Evolutionary conservation across 1,140 invertebrate genomes (phyloP), one percentile per base, ranked within the genome.

Genomic region (Lordiphosa stackelbergi): DNA sequence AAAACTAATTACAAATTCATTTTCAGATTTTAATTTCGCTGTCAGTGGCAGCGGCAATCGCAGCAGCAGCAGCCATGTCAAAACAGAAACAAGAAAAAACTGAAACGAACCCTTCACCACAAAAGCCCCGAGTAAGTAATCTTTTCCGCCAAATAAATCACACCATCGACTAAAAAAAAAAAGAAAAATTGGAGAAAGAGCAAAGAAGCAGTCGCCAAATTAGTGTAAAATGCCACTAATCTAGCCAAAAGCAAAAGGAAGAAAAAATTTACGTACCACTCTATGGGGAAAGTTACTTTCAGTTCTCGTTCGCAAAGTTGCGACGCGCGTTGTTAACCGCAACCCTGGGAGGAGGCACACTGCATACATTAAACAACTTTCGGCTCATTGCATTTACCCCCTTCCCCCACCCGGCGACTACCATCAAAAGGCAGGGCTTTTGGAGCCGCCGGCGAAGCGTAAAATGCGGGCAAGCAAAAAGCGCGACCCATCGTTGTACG

Each of bases 281-380:
- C 43, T 83, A 59, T 83, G 68, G 66, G 73, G 77, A 83, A 83
- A 84, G 77, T 83, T 73, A 84, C 72, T 83, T 71, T 75, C 36
- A 19, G n/a, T 34, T 24, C 22, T 19, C 28, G 22, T 19, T 24
- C 45, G 11, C 59, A 73, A 84, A 83, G 77, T 83, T 83, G 72
- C 77, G 69, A 77, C 69, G 77, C 75, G 71, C 75, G 71, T 62
- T 81, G 77, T 81, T 81, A 83, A 83, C 77, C 77, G 68, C 77
- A 77, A 53, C 43, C 22, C 68, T 52, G 53, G 31, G 36, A 43
- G 57, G 13, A 34, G 69, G 48, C 52, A 31, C 78, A 75, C 62
- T 83, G 81, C 75, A 85, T 85, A 85, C 81, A 85, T 85, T 85
- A 85, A 85, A 75, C 81, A 85, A 85, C 81, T 85, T 85, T 85